phyloP scores from a whole-genome alignment of 1,140 invertebrate species.

The Theocolax elegans region DNA sequence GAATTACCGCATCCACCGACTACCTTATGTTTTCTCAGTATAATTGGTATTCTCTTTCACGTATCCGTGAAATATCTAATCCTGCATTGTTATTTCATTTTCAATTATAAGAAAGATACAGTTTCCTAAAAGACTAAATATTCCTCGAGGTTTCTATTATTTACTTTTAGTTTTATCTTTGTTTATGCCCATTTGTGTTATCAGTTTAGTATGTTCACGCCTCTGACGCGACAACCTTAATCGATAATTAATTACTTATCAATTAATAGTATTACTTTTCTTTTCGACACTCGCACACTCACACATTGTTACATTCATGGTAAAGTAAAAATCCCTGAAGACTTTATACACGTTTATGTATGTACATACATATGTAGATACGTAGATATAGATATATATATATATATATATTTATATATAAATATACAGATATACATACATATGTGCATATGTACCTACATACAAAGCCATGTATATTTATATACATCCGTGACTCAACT shows the following conservation, averaged over 20 bases:
- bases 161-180: too few relatives aligned
- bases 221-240: slow-evolving; percentile 46
- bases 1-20: too few relatives aligned
- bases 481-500: slow-evolving; percentile 46
- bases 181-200: slow-evolving; percentile 25
- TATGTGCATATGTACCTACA: too few relatives aligned
- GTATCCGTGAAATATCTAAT: too few relatives aligned
- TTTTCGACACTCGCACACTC: slow-evolving; percentile 63
- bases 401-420: too few relatives aligned
- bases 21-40: too few relatives aligned
- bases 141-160: slow-evolving; percentile 28
- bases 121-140: slow-evolving; percentile 31
- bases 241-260: slow-evolving; percentile 60
- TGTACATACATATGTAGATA: too few relatives aligned
- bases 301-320: slow-evolving; percentile 62
- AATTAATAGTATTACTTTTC: slow-evolving; percentile 62
- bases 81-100: not conserved
- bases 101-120: slow-evolving; percentile 30
- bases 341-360: too few relatives aligned
- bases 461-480: too few relatives aligned
- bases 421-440: too few relatives aligned
- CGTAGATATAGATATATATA: too few relatives aligned
- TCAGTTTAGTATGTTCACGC: slow-evolving; percentile 43
- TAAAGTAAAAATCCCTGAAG: slow-evolving; percentile 64
- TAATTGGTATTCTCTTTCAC: too few relatives aligned